A percentile compares a stretch with the other conserved stretches of the same genome.
phyloP scores from a whole-genome alignment of 2,888 invertebrate species.

The Apodemia hepburni region DNA sequence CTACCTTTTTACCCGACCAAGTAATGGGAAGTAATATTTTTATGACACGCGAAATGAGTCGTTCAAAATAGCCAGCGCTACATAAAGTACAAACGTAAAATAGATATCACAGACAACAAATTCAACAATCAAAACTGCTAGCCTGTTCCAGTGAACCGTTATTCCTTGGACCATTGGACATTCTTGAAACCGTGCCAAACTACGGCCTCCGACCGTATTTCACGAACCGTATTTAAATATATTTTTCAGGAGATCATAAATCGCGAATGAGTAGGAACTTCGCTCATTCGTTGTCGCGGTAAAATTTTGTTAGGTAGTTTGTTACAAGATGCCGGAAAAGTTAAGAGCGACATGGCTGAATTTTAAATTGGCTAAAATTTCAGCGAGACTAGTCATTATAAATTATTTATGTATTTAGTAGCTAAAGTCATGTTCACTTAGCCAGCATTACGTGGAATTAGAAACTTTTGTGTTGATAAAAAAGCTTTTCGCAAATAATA shows the following conservation, averaged over 20 bases:
- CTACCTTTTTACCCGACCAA: too few species aligned
- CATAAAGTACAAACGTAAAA: not conserved
- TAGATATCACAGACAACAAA: not conserved
- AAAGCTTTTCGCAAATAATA: not conserved
- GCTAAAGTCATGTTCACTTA: not conserved
- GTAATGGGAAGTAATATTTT: too few species aligned
- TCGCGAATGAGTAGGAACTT: constrained; percentile 45
- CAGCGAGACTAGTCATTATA: constrained; percentile 8
- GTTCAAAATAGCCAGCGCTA: too few species aligned
- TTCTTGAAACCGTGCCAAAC: constrained; percentile 45
- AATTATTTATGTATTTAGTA: constrained; percentile 6
- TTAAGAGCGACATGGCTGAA: constrained; percentile 36
- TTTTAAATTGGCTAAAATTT: constrained; percentile 34
- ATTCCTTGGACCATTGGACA: constrained; percentile 33
- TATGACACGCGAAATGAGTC: too few species aligned
- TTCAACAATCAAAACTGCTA: constrained; percentile 1
- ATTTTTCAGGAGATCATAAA: constrained; percentile 48
- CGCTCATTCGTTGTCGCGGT: constrained; percentile 39
- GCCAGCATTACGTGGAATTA: not conserved
- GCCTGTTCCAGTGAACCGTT: not conserved
- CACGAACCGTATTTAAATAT: constrained; percentile 48
- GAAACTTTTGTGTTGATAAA: not conserved
- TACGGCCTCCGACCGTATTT: constrained; percentile 39
- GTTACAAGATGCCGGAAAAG: constrained; percentile 37
- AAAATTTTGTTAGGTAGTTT: constrained; percentile 39